Conservation (phyloP, 2,888 invertebrate species). For the Podabrus alpinus region DNA sequence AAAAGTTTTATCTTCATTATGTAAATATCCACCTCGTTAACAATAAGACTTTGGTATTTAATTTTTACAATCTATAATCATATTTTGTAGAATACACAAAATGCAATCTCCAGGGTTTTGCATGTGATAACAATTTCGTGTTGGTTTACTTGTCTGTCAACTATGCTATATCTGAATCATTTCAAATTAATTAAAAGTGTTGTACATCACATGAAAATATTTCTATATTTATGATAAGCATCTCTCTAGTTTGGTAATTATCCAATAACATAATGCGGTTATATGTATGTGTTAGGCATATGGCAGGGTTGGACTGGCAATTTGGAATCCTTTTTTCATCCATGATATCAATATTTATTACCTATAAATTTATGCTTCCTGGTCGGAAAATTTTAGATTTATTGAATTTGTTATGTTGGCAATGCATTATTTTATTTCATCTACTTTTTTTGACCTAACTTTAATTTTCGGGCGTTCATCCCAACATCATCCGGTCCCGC, state of each 20-base stretch:
- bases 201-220: background rate
- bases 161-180: slow-evolving; percentile 23
- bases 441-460: no score
- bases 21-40: background rate
- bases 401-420: no score
- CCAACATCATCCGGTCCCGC: no score
- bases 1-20: background rate
- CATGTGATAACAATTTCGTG: slow-evolving; percentile 12
- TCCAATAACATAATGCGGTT: background rate
- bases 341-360: no score
- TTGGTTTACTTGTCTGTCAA: slow-evolving; percentile 11
- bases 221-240: background rate
- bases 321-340: no score
- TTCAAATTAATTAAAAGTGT: slow-evolving; percentile 19
- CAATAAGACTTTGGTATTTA: background rate
- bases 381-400: no score
- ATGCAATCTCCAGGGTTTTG: slow-evolving; percentile 23
- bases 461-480: no score
- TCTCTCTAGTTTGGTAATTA: background rate
- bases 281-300: background rate
- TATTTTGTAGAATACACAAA: slow-evolving; percentile 9
- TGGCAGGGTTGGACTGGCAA: background rate
- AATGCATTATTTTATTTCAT: no score
- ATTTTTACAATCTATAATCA: slow-evolving; percentile 20
- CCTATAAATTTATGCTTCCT: no score